Evolutionary conservation across 2,797 vertebrate species (phyloP), one percentile per base, ranked within the genome.

Genomic region (Myiotriccus ornatus): DNA sequence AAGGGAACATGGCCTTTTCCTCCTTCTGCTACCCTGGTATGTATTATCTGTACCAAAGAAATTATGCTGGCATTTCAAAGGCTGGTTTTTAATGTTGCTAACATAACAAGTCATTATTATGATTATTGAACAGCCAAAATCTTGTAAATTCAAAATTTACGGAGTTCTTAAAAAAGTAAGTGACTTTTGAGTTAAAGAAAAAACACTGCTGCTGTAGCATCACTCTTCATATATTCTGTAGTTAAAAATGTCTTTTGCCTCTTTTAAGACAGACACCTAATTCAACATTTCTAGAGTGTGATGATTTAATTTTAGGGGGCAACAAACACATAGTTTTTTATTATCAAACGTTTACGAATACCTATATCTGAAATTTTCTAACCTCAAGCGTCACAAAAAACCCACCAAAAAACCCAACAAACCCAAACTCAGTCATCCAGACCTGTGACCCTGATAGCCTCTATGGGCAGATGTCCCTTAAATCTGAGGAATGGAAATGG

Each of bases 291-390:
- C 37, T 63, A 18, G 6, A 52, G 8, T 5, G 5, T 37, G 43
- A 71, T 89, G 43, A 37, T 73, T 62, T 62, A 53, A 67, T 57
- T 79, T 76, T 43, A 55, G 7, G 6, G 73, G n/a, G 16, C 25
- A 87, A 50, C 16, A 65, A 46, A 23, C 7, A 62, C 5, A 18
- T n/a, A 82, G 32, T 70, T 91, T 77, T 35, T 71, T 87, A 23
- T n/a, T 79, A 70, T 85, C 46, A 75, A 53, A 86, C 17, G 13
- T 63, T 90, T 73, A 34, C 64, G 84, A 86, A 64, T 78, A 71
- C 22, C 49, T 64, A 28, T 50, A 12, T 46, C 39, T 90, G 70
- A 94, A 89, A 79, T 65, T 69, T 39, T 64, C 23, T 35, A 41
- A 46, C 37, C 6, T 75, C 8, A 41, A 7, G 11, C 83, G 85